Percentiles rank a stretch among this genome's conserved stretches.
Conservation (phyloP, 2,113 vertebrate species). For the Aviceda subcristata region DNA sequence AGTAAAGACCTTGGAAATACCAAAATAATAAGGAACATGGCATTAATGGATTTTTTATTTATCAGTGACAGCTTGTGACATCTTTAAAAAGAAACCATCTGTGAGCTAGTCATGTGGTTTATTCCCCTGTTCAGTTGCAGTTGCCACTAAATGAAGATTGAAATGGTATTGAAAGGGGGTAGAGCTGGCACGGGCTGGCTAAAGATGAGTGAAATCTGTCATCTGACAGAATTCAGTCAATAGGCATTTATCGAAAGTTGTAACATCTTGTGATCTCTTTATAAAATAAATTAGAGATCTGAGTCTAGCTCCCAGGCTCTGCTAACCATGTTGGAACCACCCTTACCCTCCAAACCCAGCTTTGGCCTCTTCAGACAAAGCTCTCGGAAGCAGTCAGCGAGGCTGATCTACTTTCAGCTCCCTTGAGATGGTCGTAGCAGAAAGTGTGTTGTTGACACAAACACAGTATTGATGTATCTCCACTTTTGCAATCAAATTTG, state of each 20-base stretch:
- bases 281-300: neutral
- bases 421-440: neutral
- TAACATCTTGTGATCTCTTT: neutral
- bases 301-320: neutral
- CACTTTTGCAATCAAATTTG: neutral
- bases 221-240: neutral
- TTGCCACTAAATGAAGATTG: conserved; percentile 19
- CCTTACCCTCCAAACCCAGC: neutral
- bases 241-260: neutral
- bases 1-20: neutral
- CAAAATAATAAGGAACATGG: neutral
- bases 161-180: neutral
- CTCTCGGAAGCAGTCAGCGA: accelerated
- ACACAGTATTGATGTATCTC: accelerated
- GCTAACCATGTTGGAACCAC: accelerated
- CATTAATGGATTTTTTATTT: conserved; percentile 31
- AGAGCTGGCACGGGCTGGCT: neutral
- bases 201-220: neutral
- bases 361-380: neutral
- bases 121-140: neutral
- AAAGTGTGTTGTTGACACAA: accelerated
- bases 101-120: neutral
- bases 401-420: neutral
- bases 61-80: neutral
- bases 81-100: neutral